Evolutionary conservation across 2,888 invertebrate species (phyloP), one percentile per base, ranked within the genome.

Genomic region (Drosophila borborema): DNA sequence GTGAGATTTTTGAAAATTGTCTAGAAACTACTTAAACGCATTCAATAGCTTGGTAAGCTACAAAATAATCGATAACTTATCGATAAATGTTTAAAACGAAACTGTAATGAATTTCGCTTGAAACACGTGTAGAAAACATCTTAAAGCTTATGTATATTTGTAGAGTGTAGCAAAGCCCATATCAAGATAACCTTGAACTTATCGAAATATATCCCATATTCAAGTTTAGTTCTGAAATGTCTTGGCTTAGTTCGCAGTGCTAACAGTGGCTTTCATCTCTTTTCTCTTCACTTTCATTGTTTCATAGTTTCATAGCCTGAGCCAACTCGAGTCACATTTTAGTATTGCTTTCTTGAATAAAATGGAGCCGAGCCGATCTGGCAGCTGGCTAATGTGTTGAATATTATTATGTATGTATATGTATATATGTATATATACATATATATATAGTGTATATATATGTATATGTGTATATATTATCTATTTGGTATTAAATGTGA

Each of bases 271-370:
- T 8, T 36, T 12, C 8, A 14, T 7, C 49, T 1, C 20, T 20
- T 20, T n/a, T 14, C 14, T 20, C 14, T 23, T 7, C 23, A 14
- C n/a, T 9, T 49, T 49, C 34, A 51, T 8, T 51, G 34, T 12
- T 18, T 51, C 48, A 9, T 14, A 28, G 16, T 16, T 48, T 28
- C 48, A 8, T 16, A 51, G 64, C 74, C 60, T 65, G 63, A 72
- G 69, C 48, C 60, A 68, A 81, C 87, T 81, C 87, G 70, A 49
- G 69, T 74, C 87, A 85, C 87, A 87, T 79, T 66, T 81, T 72
- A 64, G 87, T 85, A 85, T 85, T 84, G 84, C 84, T 84, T 84
- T 84, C 72, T 69, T 87, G 81, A 77, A 78, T 77, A 85, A 51
- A 51, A 85, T 70, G 74, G 76, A 74, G 79, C 81, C 81, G 66